Percentiles rank a stretch among this genome's conserved stretches.
Evolutionary conservation across 2,113 vertebrate species (phyloP).

Genomic region (Gopherus flavomarginatus): DNA sequence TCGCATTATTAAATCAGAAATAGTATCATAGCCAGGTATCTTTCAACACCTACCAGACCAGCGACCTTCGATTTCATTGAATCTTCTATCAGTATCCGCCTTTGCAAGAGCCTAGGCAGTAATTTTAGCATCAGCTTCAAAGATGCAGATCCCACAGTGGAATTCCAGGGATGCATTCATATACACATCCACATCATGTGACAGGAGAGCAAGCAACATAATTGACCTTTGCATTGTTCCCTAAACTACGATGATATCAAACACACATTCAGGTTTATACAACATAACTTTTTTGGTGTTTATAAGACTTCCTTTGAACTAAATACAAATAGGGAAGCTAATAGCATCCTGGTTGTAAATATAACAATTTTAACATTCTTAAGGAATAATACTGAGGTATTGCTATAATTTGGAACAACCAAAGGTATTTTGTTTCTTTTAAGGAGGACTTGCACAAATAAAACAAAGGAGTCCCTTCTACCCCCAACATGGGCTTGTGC

Average conservation of each 20-base stretch:
- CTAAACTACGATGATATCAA: constrained; percentile 59
- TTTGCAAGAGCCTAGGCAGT: constrained; percentile 78
- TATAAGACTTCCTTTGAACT: constrained; percentile 55
- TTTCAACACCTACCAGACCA: constrained; percentile 91
- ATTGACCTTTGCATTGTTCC: constrained; percentile 79
- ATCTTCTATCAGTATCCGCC: constrained; percentile 91
- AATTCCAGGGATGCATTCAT: constrained; percentile 86
- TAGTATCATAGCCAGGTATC: constrained; percentile 92
- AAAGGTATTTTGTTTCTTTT: neutral
- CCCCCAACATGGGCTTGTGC: neutral
- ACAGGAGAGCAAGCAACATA: constrained; percentile 69
- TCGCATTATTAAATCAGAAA: constrained; percentile 99
- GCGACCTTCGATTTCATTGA: constrained; percentile 99
- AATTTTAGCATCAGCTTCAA: constrained; percentile 91
- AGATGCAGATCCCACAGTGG: constrained; percentile 84
- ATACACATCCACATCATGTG: constrained; percentile 66
- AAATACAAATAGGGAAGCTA: constrained; percentile 35
- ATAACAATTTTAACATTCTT: constrained; percentile 36
- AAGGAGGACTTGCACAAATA: neutral
- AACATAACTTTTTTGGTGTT: constrained; percentile 3
- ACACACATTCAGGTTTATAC: constrained; percentile 46
- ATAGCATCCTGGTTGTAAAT: neutral
- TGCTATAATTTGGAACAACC: neutral
- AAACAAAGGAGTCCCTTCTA: neutral
- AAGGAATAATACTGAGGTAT: constrained; percentile 1